Evolutionary conservation across 1,140 invertebrate genomes (phyloP).

Genomic region (Cecropterus lyciades): DNA sequence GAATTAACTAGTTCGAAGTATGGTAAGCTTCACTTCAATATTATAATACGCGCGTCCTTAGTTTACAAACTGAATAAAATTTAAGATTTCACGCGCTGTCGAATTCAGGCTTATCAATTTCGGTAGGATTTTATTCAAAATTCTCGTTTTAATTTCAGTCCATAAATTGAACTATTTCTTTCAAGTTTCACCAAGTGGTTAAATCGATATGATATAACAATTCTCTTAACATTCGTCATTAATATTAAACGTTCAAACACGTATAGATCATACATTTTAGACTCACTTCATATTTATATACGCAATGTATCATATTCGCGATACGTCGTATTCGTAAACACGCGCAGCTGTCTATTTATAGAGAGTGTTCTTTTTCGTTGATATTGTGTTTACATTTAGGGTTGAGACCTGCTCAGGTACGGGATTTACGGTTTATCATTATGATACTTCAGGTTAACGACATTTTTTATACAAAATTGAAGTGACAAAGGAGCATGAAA

Average conservation of each 20-base stretch:
- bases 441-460: too few relatives aligned
- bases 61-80: not conserved
- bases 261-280: not conserved
- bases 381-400: slow-evolving; percentile 5
- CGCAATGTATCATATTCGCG: slow-evolving; percentile 1
- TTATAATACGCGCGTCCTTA: too few relatives aligned
- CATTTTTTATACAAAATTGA: too few relatives aligned
- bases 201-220: not conserved
- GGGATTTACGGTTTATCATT: too few relatives aligned
- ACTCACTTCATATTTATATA: slow-evolving; percentile 5
- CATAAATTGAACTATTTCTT: not conserved
- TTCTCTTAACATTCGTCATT: not conserved
- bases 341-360: slow-evolving; percentile 18
- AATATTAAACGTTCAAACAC: not conserved
- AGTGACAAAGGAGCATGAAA: too few relatives aligned
- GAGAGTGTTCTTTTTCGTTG: not conserved
- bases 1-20: too few relatives aligned
- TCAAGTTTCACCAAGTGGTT: not conserved
- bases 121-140: not conserved
- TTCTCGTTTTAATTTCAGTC: not conserved
- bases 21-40: too few relatives aligned
- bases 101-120: not conserved
- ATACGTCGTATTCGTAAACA: slow-evolving; percentile 18
- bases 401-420: too few relatives aligned
- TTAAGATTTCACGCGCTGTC: not conserved